Conservation (phyloP, 2,888 invertebrate genomes). For the Glaucopsyche alexis region DNA sequence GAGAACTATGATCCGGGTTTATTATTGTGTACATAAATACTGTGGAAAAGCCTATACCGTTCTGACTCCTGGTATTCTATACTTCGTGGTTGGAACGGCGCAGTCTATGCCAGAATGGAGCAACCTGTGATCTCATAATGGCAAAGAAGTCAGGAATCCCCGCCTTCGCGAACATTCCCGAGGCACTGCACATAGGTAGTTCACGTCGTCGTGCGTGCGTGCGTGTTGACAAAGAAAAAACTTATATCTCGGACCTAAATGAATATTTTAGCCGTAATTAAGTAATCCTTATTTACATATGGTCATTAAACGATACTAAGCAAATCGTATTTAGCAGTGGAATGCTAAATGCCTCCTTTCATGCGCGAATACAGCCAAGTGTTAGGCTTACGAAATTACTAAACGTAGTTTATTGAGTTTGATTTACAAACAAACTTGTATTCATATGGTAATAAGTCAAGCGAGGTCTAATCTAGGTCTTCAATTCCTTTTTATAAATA, state of each 20-base stretch:
- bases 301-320: background rate
- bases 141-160: no score
- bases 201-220: no score
- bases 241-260: background rate
- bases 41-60: no score
- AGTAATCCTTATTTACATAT: background rate
- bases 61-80: no score
- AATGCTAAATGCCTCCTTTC: conserved; percentile 13
- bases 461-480: conserved; percentile 3
- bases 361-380: background rate
- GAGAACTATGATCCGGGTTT: no score
- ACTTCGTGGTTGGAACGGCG: no score
- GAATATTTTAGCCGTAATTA: background rate
- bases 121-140: no score
- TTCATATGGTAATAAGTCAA: conserved; percentile 14
- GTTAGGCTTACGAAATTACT: background rate
- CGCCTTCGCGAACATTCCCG: no score
- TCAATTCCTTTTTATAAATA: conserved; percentile 17
- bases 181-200: no score
- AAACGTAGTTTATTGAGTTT: background rate
- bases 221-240: background rate
- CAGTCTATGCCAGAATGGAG: no score
- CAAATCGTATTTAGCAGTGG: conserved; percentile 4
- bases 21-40: no score
- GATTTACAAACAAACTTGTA: conserved; percentile 10